phyloP scores from a whole-genome alignment of 2,797 vertebrate genomes.

The Pyrocephalus nanus region DNA sequence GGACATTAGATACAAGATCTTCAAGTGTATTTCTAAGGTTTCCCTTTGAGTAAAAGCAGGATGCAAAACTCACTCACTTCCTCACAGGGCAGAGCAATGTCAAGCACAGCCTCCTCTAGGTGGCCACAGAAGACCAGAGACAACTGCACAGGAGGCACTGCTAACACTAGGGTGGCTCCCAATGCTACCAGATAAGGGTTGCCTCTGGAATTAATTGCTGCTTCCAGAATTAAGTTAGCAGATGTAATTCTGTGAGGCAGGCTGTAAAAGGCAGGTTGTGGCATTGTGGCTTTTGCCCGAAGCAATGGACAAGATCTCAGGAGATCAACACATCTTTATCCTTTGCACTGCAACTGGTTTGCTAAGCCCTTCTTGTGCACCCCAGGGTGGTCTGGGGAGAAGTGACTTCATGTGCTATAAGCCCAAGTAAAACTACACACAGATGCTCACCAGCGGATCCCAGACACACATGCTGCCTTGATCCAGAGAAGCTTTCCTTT shows the following conservation, averaged over 20 bases:
- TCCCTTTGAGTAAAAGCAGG: not conserved
- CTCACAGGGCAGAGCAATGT: accelerated
- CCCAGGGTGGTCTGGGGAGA: not conserved
- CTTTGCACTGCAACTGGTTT: not conserved
- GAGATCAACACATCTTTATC: not conserved
- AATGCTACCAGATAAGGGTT: not conserved
- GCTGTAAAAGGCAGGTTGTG: not conserved
- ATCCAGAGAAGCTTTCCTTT: not conserved
- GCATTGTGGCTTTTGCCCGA: not conserved
- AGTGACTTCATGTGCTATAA: not conserved
- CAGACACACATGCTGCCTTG: not conserved
- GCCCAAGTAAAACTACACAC: not conserved
- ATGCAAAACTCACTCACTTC: not conserved
- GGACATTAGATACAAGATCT: not conserved
- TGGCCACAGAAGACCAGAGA: not conserved
- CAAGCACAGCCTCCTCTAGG: not conserved
- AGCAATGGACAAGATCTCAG: not conserved
- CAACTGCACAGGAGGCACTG: not conserved
- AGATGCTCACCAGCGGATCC: not conserved
- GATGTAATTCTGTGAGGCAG: not conserved
- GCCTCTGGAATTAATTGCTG: not conserved
- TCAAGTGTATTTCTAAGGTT: not conserved
- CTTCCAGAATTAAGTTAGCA: not conserved
- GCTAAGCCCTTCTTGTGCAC: not conserved
- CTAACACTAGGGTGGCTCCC: not conserved